These are phyloP conservation scores for Paralvinella palmiformis DNA, from an alignment of 1,140 invertebrate species.

Conservation along the genomic window DNA sequence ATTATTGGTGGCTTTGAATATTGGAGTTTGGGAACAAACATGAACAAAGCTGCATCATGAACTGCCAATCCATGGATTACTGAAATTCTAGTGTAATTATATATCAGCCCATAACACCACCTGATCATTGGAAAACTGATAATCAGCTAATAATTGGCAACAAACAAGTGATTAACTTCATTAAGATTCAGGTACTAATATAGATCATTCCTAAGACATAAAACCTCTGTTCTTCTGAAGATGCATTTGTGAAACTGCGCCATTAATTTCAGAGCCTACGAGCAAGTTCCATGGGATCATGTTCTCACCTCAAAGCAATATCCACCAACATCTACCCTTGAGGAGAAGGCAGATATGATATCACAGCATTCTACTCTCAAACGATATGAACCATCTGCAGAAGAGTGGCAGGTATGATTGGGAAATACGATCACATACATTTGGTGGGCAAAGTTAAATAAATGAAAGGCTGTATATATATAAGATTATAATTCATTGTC, in stretches of 20 bases:
- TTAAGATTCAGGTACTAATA: too few relatives aligned
- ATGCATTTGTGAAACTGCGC: not conserved
- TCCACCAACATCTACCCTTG: conserved; percentile 32
- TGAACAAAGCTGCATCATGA: too few relatives aligned
- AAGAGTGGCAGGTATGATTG: conserved; percentile 41
- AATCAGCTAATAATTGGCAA: too few relatives aligned
- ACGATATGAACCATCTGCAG: conserved; percentile 36
- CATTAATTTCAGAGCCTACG: conserved; percentile 33
- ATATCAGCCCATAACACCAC: too few relatives aligned
- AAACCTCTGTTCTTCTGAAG: too few relatives aligned
- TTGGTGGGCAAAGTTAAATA: not conserved
- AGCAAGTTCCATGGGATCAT: conserved; percentile 43
- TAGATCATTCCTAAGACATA: too few relatives aligned
- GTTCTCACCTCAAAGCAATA: conserved; percentile 36
- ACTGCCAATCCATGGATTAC: too few relatives aligned
- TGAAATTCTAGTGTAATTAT: too few relatives aligned
- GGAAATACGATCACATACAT: not conserved
- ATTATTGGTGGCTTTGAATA: too few relatives aligned
- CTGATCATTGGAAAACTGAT: too few relatives aligned
- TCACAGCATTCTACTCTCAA: conserved; percentile 36
- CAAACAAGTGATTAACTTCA: too few relatives aligned
- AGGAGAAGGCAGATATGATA: conserved; percentile 40
- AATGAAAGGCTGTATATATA: not conserved
- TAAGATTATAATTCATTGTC: not conserved
- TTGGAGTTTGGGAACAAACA: too few relatives aligned